A percentile compares a stretch with the other conserved stretches of the same genome.
Conservation (phyloP, 2,888 invertebrate species). For the Malthinus flaveolus region DNA sequence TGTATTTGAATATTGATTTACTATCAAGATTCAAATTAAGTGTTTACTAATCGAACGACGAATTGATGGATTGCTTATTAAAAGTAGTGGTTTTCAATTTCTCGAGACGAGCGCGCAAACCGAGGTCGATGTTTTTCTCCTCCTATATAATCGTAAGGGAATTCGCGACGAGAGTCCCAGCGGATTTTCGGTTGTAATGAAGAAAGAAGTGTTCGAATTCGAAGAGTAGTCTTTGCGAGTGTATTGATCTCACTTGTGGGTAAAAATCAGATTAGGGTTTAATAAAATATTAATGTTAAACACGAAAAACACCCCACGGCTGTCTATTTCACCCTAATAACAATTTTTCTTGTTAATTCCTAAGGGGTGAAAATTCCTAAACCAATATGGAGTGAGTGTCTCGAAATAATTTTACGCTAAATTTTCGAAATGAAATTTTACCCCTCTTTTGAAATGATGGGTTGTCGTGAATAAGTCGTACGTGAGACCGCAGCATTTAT, state of each 20-base stretch:
- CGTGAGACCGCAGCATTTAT: too few species aligned
- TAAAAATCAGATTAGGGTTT: slow-evolving; percentile 11
- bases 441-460: too few species aligned
- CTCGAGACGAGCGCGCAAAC: too few species aligned
- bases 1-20: not conserved
- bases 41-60: slow-evolving; percentile 1
- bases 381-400: not conserved
- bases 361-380: slow-evolving; percentile 7
- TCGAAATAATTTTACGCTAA: too few species aligned
- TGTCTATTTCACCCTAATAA: slow-evolving; percentile 11
- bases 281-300: slow-evolving; percentile 16
- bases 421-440: too few species aligned
- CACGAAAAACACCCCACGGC: slow-evolving; percentile 6
- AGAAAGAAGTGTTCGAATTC: too few species aligned
- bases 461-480: too few species aligned
- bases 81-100: not conserved
- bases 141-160: too few species aligned
- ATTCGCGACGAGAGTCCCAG: too few species aligned
- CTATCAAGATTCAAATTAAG: slow-evolving; percentile 1
- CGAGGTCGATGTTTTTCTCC: too few species aligned
- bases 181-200: too few species aligned
- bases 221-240: too few species aligned
- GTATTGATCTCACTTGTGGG: not conserved
- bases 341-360: slow-evolving; percentile 7
- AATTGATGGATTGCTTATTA: slow-evolving; percentile 5